Evolutionary conservation across 2,888 invertebrate species (phyloP).

Genomic region (Acanthoscelides obtectus): DNA sequence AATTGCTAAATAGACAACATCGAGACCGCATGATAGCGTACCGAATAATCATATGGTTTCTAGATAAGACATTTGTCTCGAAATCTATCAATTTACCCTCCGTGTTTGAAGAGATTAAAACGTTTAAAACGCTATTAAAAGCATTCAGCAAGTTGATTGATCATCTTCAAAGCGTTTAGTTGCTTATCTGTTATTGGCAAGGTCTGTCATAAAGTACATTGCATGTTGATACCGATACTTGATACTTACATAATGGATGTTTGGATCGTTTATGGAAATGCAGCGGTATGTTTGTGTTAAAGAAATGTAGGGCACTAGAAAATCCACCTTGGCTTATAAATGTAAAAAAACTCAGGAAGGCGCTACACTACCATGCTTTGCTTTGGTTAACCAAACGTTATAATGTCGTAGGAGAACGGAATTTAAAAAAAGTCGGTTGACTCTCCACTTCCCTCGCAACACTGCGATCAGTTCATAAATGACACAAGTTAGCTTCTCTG

Average conservation of each 20-base stretch:
- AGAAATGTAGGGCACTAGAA: not conserved
- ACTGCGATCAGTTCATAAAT: too few relatives aligned
- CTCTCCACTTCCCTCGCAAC: too few relatives aligned
- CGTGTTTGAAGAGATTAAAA: not conserved
- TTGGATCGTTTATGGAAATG: not conserved
- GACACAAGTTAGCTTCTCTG: too few relatives aligned
- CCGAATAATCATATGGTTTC: not conserved
- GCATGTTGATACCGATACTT: not conserved
- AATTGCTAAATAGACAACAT: too few relatives aligned
- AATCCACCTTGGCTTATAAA: too few relatives aligned
- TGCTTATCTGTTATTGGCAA: not conserved
- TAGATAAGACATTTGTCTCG: not conserved
- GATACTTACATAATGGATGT: not conserved
- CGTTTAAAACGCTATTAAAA: not conserved
- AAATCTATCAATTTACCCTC: not conserved
- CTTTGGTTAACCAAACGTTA: too few relatives aligned
- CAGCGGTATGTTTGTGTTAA: not conserved
- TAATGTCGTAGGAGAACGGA: too few relatives aligned
- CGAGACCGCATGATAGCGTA: not conserved
- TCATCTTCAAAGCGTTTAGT: not conserved
- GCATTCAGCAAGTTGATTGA: not conserved
- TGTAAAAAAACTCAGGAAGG: too few relatives aligned
- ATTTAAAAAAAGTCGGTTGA: too few relatives aligned
- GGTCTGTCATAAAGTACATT: not conserved
- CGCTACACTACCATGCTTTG: too few relatives aligned